Conservation (phyloP, 2,888 invertebrate species). For the Drosophila stalkeri region DNA sequence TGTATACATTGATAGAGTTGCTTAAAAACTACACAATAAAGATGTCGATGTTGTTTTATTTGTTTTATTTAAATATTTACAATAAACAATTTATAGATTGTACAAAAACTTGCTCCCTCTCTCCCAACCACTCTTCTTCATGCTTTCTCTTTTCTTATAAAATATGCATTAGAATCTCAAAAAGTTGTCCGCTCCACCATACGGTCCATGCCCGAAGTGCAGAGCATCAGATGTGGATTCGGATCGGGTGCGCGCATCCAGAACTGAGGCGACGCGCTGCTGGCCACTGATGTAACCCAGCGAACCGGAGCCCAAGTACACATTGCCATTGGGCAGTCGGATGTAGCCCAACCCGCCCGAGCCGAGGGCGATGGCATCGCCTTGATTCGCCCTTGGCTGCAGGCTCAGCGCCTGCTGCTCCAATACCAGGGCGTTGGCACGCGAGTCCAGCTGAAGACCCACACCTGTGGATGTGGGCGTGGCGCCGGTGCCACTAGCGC, state of each 20-base stretch:
- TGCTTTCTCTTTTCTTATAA: background rate
- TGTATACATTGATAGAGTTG: slow-evolving; percentile 18
- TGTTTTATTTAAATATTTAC: slow-evolving; percentile 70
- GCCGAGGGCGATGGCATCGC: slow-evolving; percentile 82
- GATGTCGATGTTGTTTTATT: slow-evolving; percentile 13
- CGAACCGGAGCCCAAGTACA: slow-evolving; percentile 85
- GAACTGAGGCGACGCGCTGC: slow-evolving; percentile 75
- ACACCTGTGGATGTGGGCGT: slow-evolving; percentile 22
- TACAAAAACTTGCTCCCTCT: slow-evolving; percentile 35
- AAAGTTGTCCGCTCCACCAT: slow-evolving; percentile 67
- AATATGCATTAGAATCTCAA: slow-evolving; percentile 58
- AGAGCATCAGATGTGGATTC: slow-evolving; percentile 80
- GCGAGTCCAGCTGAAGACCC: slow-evolving; percentile 62
- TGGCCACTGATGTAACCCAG: slow-evolving; percentile 84
- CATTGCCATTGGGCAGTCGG: slow-evolving; percentile 83
- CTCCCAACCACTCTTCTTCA: background rate
- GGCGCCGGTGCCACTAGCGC: slow-evolving; percentile 51
- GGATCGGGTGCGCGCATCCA: slow-evolving; percentile 81
- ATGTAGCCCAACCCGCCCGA: slow-evolving; percentile 85
- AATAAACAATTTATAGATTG: slow-evolving; percentile 54
- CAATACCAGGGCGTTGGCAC: slow-evolving; percentile 63
- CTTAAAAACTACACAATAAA: slow-evolving; percentile 60
- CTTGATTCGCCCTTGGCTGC: slow-evolving; percentile 49
- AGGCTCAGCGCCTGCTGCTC: slow-evolving; percentile 60
- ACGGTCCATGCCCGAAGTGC: slow-evolving; percentile 83